Evolutionary conservation across 1,140 invertebrate species (phyloP), one percentile per base, ranked within the genome.

Genomic region (Oryzaephilus surinamensis): DNA sequence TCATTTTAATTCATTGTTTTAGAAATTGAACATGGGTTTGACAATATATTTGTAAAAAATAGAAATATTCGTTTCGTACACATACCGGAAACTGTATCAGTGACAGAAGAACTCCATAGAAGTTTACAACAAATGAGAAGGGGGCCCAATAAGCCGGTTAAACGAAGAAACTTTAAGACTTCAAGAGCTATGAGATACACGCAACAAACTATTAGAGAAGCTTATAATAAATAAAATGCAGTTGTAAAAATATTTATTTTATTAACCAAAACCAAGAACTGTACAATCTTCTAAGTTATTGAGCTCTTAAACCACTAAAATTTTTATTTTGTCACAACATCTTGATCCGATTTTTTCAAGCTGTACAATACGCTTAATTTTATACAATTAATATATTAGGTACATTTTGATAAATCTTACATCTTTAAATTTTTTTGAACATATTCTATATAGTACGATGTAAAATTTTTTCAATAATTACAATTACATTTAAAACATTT

Each of bases 31-130:
- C 45, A 48, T 38, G 11, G 40, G 2, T 56, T 60, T 40, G 23
- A 46, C 24, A 45, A 28, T 6, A 56, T 60, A 31, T 57, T 35
- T 41, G 32, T 60, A 20, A 48, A 36, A 23, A 38, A 46, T 11
- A 44, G 55, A 29, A 48, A 50, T 42, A 53, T 60, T 32, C 46
- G 53, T 11, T 46, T 55, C 38, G 42, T 60, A 2, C 55, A 56
- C 35, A 52, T 60, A 26, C 55, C 57, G 10, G 47, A 53, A 38
- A 36, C n/a, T n/a, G n/a, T n/a, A n/a, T n/a, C n/a, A n/a, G n/a
- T n/a, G n/a, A n/a, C n/a, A n/a, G n/a, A n/a, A n/a, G n/a, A n/a
- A n/a, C n/a, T n/a, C n/a, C n/a, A n/a, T n/a, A n/a, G n/a, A n/a
- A n/a, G n/a, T n/a, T n/a, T n/a, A n/a, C n/a, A n/a, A n/a, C n/a